These are phyloP conservation scores for Hylaeus volcanicus DNA, from an alignment of 1,140 invertebrate genomes.

Conservation along the genomic window DNA sequence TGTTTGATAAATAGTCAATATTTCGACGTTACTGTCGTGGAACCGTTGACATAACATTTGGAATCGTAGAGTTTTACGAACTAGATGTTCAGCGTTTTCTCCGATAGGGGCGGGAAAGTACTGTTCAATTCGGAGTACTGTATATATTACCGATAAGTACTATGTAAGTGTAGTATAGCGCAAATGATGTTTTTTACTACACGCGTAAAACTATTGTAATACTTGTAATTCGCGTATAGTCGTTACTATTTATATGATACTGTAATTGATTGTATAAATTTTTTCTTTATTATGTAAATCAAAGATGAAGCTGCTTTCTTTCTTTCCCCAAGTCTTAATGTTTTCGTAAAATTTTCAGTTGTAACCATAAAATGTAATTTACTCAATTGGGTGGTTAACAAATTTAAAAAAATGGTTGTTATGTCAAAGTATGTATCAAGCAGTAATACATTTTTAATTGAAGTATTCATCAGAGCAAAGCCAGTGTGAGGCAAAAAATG, in stretches of 20 bases:
- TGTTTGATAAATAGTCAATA: not conserved
- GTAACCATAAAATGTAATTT: not conserved
- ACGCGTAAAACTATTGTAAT: constrained; percentile 56
- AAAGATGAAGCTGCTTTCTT: not conserved
- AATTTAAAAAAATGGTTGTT: too few species aligned
- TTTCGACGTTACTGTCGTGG: not conserved
- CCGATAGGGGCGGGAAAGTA: constrained; percentile 7
- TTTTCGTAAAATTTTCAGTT: not conserved
- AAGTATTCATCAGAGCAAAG: too few species aligned
- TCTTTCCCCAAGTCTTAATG: not conserved
- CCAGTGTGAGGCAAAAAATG: too few species aligned
- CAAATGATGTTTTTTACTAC: constrained; percentile 68
- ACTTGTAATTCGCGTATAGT: constrained; percentile 52
- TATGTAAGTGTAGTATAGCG: constrained; percentile 50
- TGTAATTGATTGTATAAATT: constrained; percentile 72
- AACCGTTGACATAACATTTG: not conserved
- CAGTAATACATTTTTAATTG: too few species aligned
- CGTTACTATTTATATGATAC: constrained; percentile 62
- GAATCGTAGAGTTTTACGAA: constrained; percentile 12
- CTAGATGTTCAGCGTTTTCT: constrained; percentile 1
- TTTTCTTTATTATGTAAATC: constrained; percentile 68
- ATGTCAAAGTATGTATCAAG: too few species aligned
- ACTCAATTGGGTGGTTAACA: too few species aligned
- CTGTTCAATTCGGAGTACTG: constrained; percentile 45
- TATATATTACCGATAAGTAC: constrained; percentile 64